A percentile compares a stretch with the other conserved stretches of the same genome.
phyloP scores from a whole-genome alignment of 2,113 vertebrate genomes.

The Mobula birostris region DNA sequence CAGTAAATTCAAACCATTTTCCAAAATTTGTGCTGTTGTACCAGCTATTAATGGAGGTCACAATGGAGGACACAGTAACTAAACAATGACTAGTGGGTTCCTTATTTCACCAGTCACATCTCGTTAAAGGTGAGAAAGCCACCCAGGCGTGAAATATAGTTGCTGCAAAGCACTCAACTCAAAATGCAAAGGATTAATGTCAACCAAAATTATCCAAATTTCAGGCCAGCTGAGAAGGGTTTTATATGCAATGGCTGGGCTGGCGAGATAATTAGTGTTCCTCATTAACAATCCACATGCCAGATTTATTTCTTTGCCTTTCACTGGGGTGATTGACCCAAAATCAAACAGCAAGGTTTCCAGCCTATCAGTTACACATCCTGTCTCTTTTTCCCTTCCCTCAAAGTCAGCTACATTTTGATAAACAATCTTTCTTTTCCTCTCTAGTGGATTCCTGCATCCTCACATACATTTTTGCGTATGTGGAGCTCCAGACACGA shows the following conservation, averaged over 20 bases:
- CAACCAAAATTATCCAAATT: neutral
- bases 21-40: neutral
- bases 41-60: neutral
- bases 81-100: neutral
- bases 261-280: constrained; percentile 1
- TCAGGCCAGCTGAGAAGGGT: neutral
- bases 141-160: neutral
- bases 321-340: neutral
- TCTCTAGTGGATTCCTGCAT: neutral
- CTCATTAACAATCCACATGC: neutral
- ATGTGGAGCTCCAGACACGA: too few species aligned
- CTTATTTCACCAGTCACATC: neutral
- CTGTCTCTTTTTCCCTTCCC: neutral
- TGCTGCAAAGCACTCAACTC: neutral
- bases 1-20: neutral
- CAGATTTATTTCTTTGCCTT: constrained; percentile 7
- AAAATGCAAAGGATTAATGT: neutral
- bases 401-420: neutral
- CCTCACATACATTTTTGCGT: neutral
- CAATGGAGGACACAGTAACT: neutral
- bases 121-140: neutral
- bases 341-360: neutral
- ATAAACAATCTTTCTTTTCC: neutral
- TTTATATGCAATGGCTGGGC: neutral
- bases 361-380: neutral